Evolutionary conservation across 2,113 vertebrate genomes (phyloP).

Genomic region (Mormoops blainvillei): DNA sequence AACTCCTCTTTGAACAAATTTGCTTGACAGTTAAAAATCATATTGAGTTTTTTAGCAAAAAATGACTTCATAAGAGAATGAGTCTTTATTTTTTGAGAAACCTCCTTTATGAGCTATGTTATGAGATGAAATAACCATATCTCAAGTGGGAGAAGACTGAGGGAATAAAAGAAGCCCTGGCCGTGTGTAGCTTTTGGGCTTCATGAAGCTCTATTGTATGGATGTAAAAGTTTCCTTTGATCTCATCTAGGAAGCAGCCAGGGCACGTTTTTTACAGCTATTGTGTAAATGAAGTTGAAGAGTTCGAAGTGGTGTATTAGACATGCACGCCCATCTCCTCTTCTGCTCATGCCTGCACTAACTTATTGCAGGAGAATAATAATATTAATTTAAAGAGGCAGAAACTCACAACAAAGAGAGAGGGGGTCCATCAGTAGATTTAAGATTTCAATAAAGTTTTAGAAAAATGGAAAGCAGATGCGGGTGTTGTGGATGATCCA

Average conservation of each 20-base stretch:
- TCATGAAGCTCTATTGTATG: neutral
- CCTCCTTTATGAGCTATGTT: neutral
- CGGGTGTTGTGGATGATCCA: neutral
- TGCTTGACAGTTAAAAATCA: neutral
- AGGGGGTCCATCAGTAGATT: neutral
- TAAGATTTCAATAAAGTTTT: neutral
- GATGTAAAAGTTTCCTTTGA: neutral
- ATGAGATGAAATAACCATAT: neutral
- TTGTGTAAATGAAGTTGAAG: neutral
- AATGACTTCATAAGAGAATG: neutral
- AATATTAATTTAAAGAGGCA: neutral
- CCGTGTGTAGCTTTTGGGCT: neutral
- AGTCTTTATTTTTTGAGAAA: neutral
- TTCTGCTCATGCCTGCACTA: neutral
- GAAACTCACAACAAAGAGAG: neutral
- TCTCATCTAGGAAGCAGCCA: neutral
- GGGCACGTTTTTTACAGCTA: neutral
- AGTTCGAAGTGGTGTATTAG: neutral
- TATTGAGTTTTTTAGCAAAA: neutral
- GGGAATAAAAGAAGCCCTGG: neutral
- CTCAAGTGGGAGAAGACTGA: neutral
- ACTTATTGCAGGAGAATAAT: neutral
- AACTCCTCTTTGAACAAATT: neutral
- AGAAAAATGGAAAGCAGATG: neutral
- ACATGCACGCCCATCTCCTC: neutral